A percentile compares a stretch with the other conserved stretches of the same genome.
Evolutionary conservation across 1,140 invertebrate species (phyloP).

Genomic region (Adelges cooleyi): DNA sequence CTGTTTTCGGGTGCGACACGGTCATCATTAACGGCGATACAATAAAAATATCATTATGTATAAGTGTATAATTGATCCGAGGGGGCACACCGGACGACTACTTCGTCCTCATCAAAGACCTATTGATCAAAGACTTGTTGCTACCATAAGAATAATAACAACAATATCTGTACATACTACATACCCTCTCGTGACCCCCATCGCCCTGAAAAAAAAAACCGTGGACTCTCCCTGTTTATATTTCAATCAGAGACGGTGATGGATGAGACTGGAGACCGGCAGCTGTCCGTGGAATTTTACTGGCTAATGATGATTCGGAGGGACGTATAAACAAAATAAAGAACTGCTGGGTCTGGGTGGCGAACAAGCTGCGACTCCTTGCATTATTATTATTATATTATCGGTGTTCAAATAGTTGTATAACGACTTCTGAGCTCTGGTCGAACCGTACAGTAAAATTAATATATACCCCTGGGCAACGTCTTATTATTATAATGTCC

Average conservation of each 20-base stretch:
- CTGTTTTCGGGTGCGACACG: background rate
- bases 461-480: too few relatives aligned
- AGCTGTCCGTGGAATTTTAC: constrained; percentile 20
- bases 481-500: too few relatives aligned
- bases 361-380: too few relatives aligned
- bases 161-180: too few relatives aligned
- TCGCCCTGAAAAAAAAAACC: background rate
- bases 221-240: background rate
- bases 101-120: constrained; percentile 6
- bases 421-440: too few relatives aligned
- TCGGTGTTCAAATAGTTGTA: too few relatives aligned
- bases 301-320: constrained; percentile 11
- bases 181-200: background rate
- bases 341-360: background rate
- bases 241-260: constrained; percentile 24
- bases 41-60: background rate
- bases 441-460: too few relatives aligned
- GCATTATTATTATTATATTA: too few relatives aligned
- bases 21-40: background rate
- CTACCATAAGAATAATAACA: too few relatives aligned
- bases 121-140: constrained; percentile 1
- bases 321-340: constrained; percentile 5
- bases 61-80: constrained; percentile 4
- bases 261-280: constrained; percentile 13
- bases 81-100: background rate